phyloP scores from a whole-genome alignment of 64 coral and sea anemone genomes.

The Pachyseris speciosa region DNA sequence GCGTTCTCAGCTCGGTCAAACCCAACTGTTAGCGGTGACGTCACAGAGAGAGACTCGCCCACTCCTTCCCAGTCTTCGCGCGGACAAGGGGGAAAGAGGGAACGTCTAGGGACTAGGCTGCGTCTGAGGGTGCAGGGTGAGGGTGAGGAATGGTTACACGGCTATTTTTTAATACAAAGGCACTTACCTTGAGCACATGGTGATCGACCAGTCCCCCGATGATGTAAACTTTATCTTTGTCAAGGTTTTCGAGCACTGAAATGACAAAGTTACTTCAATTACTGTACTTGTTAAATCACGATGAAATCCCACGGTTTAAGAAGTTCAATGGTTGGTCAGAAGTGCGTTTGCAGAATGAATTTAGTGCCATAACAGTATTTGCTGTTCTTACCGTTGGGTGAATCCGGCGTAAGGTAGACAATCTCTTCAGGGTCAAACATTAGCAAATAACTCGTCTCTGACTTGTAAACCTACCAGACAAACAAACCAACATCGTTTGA shows the following conservation, averaged over 20 bases:
- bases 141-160: too few species aligned
- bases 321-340: background rate
- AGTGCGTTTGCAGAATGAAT: background rate
- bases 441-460: constrained; percentile 16
- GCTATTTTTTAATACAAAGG: background rate
- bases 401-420: constrained; percentile 69
- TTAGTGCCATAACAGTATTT: background rate
- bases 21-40: too few species aligned
- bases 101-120: too few species aligned
- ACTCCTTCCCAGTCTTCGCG: too few species aligned
- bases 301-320: too few species aligned
- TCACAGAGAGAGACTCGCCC: too few species aligned
- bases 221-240: constrained; percentile 54
- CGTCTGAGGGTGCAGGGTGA: too few species aligned
- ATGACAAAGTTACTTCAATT: too few species aligned
- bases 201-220: constrained; percentile 78
- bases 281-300: too few species aligned
- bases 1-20: too few species aligned
- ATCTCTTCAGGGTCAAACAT: constrained; percentile 28
- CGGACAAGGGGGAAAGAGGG: too few species aligned
- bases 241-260: constrained; percentile 34
- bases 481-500: too few species aligned
- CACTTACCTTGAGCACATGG: constrained; percentile 34
- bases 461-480: background rate
- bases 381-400: constrained; percentile 36